phyloP scores from a whole-genome alignment of 2,797 vertebrate genomes.

The Emys orbicularis region DNA sequence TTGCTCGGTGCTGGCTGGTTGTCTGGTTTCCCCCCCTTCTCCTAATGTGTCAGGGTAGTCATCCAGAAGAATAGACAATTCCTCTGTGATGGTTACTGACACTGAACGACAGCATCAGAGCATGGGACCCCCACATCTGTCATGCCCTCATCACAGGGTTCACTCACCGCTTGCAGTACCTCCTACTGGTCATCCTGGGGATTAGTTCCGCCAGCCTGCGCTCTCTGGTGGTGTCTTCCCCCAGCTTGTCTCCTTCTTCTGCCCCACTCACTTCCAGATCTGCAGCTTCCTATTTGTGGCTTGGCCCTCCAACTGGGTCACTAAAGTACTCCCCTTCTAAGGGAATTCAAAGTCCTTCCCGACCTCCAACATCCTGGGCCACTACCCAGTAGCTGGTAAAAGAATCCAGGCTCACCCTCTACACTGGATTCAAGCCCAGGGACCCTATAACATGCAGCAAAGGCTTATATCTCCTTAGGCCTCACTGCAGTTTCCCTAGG shows the following conservation, averaged over 20 bases:
- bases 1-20: neutral
- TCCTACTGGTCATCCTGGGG: neutral
- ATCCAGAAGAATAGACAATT: neutral
- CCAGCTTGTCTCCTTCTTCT: neutral
- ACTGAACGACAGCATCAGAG: neutral
- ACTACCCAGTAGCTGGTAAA: neutral
- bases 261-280: neutral
- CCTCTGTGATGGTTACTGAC: neutral
- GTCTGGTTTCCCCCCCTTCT: neutral
- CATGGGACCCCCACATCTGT: neutral
- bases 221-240: neutral
- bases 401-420: neutral
- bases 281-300: neutral
- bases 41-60: neutral
- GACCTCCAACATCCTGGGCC: neutral
- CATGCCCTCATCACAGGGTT: neutral
- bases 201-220: neutral
- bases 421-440: neutral
- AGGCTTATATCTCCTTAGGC: neutral
- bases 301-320: neutral
- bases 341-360: neutral
- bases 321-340: neutral
- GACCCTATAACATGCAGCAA: neutral
- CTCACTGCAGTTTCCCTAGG: neutral
- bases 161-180: neutral